Evolutionary conservation across 2,888 invertebrate species (phyloP), one percentile per base, ranked within the genome.

Genomic region (Philaethria dido): DNA sequence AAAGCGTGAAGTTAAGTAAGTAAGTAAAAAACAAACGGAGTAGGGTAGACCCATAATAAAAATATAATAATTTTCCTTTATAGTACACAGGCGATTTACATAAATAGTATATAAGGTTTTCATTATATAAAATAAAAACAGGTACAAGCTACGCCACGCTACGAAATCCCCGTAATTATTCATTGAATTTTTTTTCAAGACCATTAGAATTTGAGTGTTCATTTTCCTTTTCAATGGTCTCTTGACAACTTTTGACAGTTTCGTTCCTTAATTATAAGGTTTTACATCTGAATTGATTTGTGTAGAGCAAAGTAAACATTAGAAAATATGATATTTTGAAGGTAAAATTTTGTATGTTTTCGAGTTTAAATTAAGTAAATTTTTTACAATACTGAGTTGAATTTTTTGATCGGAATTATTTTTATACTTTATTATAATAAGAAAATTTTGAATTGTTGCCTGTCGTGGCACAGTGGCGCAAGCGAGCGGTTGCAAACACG

Each of bases 231-330:
- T 60, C 45, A 60, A 60, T 33, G 60, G 47, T 45, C 60, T 60
- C 60, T 60, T 33, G 33, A 60, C 45, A 45, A 60, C 60, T 60
- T 60, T 60, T 60, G 60, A 60, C 60, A 60, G 60, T 60, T 47
- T 16, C 45, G 29, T 60, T 60, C 59, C 60, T 33, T 60, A 45
- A 60, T 60, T 45, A 60, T 45, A 14, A 44, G 16, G 29, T 60
- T 60, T 60, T 60, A 44, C 14, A 33, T 25, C 11, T 29, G 33
- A 60, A 45, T 47, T 29, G 44, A 60, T 60, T 45, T 45, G 16
- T 60, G 13, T 45, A 29, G 60, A 47, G 29, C 44, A 60, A 25
- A 42, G 42, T 20, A 22, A 25, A 57, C 42, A 57, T 57, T 42
- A 42, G 42, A 57, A 57, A 57, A 42, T 52, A 55, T 39, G 11